phyloP scores from a whole-genome alignment of 1,140 invertebrate species.

The Harpegnathos saltator region DNA sequence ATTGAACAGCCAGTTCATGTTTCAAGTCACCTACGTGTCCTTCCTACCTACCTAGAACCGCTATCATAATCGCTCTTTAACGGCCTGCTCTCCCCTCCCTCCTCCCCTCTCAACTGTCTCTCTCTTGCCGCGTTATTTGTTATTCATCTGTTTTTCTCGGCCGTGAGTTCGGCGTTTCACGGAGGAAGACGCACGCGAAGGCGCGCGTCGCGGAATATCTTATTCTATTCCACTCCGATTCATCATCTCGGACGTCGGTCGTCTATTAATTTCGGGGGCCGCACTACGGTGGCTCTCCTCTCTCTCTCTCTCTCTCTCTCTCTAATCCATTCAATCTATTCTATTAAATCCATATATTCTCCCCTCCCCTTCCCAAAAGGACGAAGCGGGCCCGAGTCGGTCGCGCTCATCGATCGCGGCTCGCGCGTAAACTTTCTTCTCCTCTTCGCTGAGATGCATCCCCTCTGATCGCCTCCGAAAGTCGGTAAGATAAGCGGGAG shows the following conservation, averaged over 20 bases:
- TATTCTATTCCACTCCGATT: not conserved
- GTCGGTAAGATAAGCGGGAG: not conserved
- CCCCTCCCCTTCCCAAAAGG: too few species aligned
- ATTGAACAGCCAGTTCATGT: too few species aligned
- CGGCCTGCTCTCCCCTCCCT: not conserved
- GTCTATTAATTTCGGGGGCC: conserved; percentile 9
- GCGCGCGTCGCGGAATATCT: not conserved
- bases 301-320: too few species aligned
- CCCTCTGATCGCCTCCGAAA: not conserved
- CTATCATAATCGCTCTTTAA: too few species aligned
- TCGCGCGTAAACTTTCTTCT: not conserved
- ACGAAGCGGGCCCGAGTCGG: conserved; percentile 9
- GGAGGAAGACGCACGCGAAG: not conserved
- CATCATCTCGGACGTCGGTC: not conserved
- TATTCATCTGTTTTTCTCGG: not conserved
- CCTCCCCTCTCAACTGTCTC: not conserved
- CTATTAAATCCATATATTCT: conserved; percentile 23
- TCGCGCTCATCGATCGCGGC: not conserved
- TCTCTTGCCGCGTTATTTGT: not conserved
- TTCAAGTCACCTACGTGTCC: too few species aligned
- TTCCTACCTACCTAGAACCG: too few species aligned
- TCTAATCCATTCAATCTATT: conserved; percentile 30
- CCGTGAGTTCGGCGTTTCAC: not conserved
- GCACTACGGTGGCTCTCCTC: not conserved
- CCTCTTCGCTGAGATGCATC: not conserved